A percentile compares a stretch with the other conserved stretches of the same genome.
These are phyloP conservation scores for Euphonia xanthogaster DNA, from an alignment of 2,797 vertebrate species.

Conservation along the genomic window DNA sequence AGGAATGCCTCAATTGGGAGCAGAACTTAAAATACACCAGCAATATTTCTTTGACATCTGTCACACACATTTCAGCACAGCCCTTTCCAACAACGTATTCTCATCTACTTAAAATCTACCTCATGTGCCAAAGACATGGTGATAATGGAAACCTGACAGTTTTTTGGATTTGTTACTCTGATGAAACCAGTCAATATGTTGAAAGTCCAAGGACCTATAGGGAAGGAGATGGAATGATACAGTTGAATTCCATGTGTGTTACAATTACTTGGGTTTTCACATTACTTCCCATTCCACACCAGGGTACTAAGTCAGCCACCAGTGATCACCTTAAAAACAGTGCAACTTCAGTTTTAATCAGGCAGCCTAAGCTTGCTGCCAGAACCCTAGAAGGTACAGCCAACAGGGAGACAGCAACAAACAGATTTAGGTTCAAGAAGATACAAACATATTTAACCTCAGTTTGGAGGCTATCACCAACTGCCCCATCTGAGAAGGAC, in stretches of 20 bases:
- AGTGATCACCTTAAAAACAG: neutral
- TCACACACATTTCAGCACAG: slow-evolving; percentile 41
- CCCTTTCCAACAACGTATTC: slow-evolving; percentile 14
- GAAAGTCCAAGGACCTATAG: neutral
- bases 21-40: slow-evolving; percentile 39
- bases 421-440: neutral
- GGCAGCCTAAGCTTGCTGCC: neutral
- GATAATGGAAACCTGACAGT: slow-evolving; percentile 54
- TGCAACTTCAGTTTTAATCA: neutral
- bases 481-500: neutral
- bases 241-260: neutral
- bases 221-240: neutral
- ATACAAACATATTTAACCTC: neutral
- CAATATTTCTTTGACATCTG: slow-evolving; percentile 57
- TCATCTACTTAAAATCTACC: slow-evolving; percentile 18
- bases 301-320: neutral
- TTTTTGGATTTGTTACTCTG: slow-evolving; percentile 49
- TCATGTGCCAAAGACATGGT: slow-evolving; percentile 7
- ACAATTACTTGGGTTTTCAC: neutral
- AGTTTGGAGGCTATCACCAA: neutral
- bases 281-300: neutral
- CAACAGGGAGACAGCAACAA: neutral
- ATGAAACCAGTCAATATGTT: neutral
- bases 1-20: neutral
- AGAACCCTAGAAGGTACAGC: neutral